phyloP scores from a whole-genome alignment of 2,797 vertebrate species.

The Podarcis lilfordi region DNA sequence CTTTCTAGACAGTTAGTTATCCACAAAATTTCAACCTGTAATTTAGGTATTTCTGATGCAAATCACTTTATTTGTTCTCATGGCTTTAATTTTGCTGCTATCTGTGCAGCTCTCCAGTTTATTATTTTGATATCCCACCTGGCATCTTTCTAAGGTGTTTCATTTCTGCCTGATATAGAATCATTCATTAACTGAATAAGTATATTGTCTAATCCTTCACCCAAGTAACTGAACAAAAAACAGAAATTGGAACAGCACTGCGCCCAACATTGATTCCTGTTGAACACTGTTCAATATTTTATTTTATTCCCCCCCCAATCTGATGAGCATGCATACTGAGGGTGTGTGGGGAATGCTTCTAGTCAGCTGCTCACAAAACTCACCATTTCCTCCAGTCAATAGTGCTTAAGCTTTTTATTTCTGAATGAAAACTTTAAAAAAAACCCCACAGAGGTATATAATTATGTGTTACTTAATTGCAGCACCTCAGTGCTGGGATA shows the following conservation, averaged over 20 bases:
- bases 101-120: neutral
- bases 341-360: neutral
- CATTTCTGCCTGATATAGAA: neutral
- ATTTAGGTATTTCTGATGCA: neutral
- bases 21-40: too few relatives aligned
- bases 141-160: neutral
- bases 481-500: too few relatives aligned
- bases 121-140: neutral
- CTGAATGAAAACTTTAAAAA: neutral
- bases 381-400: neutral
- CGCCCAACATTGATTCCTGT: neutral
- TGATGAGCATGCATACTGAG: neutral
- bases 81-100: neutral
- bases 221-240: neutral
- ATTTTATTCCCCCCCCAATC: neutral
- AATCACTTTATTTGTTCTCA: neutral
- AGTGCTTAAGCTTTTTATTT: neutral
- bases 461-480: too few relatives aligned
- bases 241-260: neutral
- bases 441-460: neutral
- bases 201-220: neutral
- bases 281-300: neutral
- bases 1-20: neutral
- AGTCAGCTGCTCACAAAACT: neutral
- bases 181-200: neutral